A percentile compares a stretch with the other conserved stretches of the same genome.
phyloP scores from a whole-genome alignment of 2,113 vertebrate genomes.

The Hippopotamus amphibius region DNA sequence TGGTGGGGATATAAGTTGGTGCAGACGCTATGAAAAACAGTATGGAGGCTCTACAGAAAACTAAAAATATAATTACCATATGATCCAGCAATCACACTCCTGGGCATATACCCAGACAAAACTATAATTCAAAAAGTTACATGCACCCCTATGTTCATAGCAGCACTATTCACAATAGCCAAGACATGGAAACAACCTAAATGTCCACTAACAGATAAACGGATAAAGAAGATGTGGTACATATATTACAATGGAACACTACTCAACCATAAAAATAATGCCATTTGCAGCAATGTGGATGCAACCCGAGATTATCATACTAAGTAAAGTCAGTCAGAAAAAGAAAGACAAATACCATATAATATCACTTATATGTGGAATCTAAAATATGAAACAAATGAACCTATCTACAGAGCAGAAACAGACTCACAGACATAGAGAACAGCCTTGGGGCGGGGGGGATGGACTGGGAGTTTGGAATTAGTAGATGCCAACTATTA shows the following conservation, averaged over 20 bases:
- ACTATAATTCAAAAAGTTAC: background rate
- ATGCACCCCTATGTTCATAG: background rate
- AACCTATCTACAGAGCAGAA: background rate
- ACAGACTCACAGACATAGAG: background rate
- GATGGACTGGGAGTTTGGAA: background rate
- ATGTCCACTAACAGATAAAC: background rate
- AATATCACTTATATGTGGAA: background rate
- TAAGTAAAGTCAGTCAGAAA: background rate
- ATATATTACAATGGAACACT: background rate
- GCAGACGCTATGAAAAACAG: background rate
- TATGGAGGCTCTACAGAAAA: background rate
- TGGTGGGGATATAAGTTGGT: background rate
- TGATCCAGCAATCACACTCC: background rate
- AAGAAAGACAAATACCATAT: background rate
- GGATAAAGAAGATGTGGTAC: background rate
- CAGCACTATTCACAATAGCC: background rate
- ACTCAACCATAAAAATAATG: background rate
- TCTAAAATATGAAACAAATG: background rate
- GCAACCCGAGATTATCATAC: background rate
- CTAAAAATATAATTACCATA: background rate
- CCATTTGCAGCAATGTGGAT: background rate
- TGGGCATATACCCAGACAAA: background rate
- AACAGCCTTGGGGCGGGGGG: background rate
- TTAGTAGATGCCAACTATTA: background rate
- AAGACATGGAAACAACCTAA: background rate